phyloP scores from a whole-genome alignment of 2,113 vertebrate genomes.

The Machaerirhynchus nigripectus region DNA sequence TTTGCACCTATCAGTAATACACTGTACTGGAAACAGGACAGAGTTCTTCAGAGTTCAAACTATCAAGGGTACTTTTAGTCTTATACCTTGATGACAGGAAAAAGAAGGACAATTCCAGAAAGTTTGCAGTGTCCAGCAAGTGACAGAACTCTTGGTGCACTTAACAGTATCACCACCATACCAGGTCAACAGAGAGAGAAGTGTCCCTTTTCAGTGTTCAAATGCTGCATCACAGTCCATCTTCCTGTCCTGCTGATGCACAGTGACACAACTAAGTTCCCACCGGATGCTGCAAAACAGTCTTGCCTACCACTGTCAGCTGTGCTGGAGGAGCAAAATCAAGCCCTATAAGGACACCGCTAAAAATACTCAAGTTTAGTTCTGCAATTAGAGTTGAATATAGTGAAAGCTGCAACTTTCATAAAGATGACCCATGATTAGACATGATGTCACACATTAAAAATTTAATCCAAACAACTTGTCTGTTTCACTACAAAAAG shows the following conservation, averaged over 20 bases:
- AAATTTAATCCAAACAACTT: slow-evolving; percentile 75
- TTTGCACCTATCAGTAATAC: background rate
- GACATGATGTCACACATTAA: slow-evolving; percentile 77
- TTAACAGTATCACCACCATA: background rate
- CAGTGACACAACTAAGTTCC: background rate
- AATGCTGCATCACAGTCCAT: background rate
- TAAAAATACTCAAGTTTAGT: slow-evolving; percentile 16
- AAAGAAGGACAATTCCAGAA: background rate
- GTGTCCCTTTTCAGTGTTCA: background rate
- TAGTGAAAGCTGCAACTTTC: slow-evolving; percentile 22
- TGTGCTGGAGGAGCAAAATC: background rate
- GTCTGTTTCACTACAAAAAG: slow-evolving; percentile 74
- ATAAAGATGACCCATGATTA: slow-evolving; percentile 67
- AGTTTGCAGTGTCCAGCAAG: background rate
- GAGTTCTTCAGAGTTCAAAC: background rate
- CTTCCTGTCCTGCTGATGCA: background rate
- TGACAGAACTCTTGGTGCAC: background rate
- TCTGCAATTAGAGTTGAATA: slow-evolving; percentile 27
- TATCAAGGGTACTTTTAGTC: background rate
- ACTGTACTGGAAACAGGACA: background rate
- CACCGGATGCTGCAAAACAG: background rate
- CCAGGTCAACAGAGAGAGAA: background rate
- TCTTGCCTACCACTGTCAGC: background rate
- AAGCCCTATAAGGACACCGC: background rate
- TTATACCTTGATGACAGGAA: background rate